Evolutionary conservation across 2,888 invertebrate species (phyloP).

Genomic region (Chrysolina haemoptera): DNA sequence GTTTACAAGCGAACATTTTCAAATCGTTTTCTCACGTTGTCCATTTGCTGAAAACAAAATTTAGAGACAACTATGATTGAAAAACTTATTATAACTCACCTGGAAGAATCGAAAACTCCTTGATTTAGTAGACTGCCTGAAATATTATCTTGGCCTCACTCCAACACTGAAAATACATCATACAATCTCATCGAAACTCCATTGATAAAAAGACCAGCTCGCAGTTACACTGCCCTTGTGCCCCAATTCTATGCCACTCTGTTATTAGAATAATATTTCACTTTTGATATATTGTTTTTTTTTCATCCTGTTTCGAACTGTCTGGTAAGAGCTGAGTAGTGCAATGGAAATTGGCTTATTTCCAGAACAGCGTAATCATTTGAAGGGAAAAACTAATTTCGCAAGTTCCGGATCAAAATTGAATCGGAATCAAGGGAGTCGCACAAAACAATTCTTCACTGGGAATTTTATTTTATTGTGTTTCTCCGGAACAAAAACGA

Average conservation of each 20-base stretch:
- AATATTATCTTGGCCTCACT: neutral
- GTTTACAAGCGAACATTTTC: too few species aligned
- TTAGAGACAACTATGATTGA: too few species aligned
- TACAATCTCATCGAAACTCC: neutral
- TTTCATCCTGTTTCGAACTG: neutral
- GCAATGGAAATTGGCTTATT: neutral
- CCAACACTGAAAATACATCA: neutral
- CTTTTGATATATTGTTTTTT: slow-evolving; percentile 6
- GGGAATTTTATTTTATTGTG: neutral
- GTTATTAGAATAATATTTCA: neutral
- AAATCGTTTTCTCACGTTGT: too few species aligned
- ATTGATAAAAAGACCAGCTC: neutral
- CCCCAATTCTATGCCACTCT: neutral
- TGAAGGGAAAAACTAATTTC: neutral
- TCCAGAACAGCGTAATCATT: slow-evolving; percentile 2
- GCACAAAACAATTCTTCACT: neutral
- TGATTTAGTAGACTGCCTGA: neutral
- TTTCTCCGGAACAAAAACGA: neutral
- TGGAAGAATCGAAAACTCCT: too few species aligned
- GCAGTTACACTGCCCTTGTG: neutral
- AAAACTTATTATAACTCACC: too few species aligned
- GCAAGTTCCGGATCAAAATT: slow-evolving; percentile 4
- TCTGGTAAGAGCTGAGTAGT: neutral
- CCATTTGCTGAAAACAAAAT: too few species aligned
- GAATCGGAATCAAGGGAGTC: slow-evolving; percentile 3